Evolutionary conservation across 1,140 invertebrate species (phyloP).

Genomic region (Neotoxoptera formosana): DNA sequence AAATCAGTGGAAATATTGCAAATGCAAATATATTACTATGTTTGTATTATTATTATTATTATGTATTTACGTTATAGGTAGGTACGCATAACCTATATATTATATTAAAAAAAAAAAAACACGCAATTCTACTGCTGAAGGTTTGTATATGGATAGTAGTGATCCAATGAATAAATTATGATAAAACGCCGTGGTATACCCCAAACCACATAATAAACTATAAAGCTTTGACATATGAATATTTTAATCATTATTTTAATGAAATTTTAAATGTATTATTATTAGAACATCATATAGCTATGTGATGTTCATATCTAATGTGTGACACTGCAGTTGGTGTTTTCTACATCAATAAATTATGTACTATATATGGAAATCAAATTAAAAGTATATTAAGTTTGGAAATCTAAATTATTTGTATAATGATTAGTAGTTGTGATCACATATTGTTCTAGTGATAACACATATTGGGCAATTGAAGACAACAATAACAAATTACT

Average conservation of each 20-base stretch:
- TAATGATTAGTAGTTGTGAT: not conserved
- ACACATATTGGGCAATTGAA: not conserved
- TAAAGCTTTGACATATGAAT: not conserved
- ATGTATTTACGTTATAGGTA: too few relatives aligned
- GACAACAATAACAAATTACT: not conserved
- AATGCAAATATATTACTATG: not conserved
- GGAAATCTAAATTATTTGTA: not conserved
- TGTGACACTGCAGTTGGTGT: not conserved
- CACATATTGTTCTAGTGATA: not conserved
- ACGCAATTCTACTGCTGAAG: too few relatives aligned
- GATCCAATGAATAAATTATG: too few relatives aligned
- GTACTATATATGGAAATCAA: not conserved
- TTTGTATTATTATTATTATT: too few relatives aligned
- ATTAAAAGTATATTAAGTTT: not conserved
- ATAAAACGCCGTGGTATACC: too few relatives aligned
- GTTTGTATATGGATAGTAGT: too few relatives aligned
- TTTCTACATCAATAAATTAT: not conserved
- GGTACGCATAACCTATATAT: too few relatives aligned
- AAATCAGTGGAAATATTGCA: not conserved
- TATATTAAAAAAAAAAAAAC: too few relatives aligned
- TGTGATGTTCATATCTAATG: not conserved
- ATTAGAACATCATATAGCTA: not conserved
- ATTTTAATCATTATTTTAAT: not conserved
- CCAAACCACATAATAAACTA: too few relatives aligned
- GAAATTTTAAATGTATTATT: not conserved